Conservation (phyloP, 2,888 invertebrate genomes). For the Leucophora obtusa region DNA sequence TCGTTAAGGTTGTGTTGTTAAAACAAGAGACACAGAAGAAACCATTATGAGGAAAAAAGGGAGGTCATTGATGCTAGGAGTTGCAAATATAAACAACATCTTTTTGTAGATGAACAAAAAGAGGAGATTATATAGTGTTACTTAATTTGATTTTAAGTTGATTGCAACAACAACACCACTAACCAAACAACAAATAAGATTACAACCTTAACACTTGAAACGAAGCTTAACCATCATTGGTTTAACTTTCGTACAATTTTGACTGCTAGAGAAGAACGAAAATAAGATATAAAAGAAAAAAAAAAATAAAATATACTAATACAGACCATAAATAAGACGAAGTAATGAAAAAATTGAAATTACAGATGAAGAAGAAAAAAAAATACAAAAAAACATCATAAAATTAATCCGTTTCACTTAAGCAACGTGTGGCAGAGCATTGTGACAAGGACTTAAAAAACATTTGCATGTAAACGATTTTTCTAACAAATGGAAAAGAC, state of each 20-base stretch:
- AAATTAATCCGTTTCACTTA: constrained; percentile 73
- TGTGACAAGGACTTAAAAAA: constrained; percentile 54
- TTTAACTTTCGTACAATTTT: constrained; percentile 19
- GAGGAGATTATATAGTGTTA: not conserved
- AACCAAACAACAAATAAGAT: constrained; percentile 44
- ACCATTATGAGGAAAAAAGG: not conserved
- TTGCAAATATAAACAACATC: not conserved
- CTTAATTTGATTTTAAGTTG: constrained; percentile 61
- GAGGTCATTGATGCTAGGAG: not conserved
- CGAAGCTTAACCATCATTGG: constrained; percentile 1
- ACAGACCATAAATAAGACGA: constrained; percentile 56
- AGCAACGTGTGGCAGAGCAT: constrained; percentile 72
- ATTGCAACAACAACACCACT: constrained; percentile 29
- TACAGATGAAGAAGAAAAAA: constrained; percentile 27
- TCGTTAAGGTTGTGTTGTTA: constrained; percentile 4
- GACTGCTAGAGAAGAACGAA: constrained; percentile 14
- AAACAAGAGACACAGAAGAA: not conserved
- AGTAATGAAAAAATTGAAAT: constrained; percentile 56
- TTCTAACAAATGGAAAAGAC: constrained; percentile 9
- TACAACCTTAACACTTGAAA: constrained; percentile 50
- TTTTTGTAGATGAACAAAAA: not conserved
- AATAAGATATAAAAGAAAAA: constrained; percentile 12
- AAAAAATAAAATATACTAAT: constrained; percentile 37
- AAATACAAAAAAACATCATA: constrained; percentile 52
- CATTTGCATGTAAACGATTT: constrained; percentile 63